Percentiles rank a stretch among this genome's conserved stretches.
Conservation (phyloP, 2,797 vertebrate genomes). For the Apodemus agrarius region DNA sequence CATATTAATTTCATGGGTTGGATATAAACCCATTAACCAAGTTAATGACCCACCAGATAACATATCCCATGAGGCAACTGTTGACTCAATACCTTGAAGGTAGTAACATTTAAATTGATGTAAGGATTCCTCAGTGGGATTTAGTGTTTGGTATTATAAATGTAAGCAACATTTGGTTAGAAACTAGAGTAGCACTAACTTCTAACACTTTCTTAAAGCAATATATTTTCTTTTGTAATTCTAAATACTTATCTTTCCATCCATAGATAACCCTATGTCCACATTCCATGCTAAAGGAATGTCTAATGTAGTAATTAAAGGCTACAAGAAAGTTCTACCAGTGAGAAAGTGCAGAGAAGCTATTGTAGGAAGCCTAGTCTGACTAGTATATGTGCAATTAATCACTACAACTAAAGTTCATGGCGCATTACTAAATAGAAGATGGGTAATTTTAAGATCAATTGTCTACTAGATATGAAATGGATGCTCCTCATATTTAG, state of each 20-base stretch:
- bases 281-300: background rate
- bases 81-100: background rate
- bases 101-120: background rate
- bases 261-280: background rate
- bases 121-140: background rate
- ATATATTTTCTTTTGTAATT: background rate
- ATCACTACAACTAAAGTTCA: background rate
- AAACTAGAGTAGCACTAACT: background rate
- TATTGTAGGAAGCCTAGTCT: background rate
- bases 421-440: background rate
- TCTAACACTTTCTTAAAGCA: background rate
- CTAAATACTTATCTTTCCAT: background rate
- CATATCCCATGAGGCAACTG: background rate
- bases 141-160: background rate
- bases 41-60: background rate
- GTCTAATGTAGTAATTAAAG: background rate
- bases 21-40: background rate
- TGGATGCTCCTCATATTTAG: background rate
- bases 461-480: too few relatives aligned
- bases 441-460: background rate
- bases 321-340: background rate
- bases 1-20: background rate
- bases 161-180: background rate
- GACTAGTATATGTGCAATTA: background rate
- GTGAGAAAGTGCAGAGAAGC: background rate